Evolutionary conservation across 2,797 vertebrate genomes (phyloP), one percentile per base, ranked within the genome.

Genomic region (Otolemur crassicaudatus): DNA sequence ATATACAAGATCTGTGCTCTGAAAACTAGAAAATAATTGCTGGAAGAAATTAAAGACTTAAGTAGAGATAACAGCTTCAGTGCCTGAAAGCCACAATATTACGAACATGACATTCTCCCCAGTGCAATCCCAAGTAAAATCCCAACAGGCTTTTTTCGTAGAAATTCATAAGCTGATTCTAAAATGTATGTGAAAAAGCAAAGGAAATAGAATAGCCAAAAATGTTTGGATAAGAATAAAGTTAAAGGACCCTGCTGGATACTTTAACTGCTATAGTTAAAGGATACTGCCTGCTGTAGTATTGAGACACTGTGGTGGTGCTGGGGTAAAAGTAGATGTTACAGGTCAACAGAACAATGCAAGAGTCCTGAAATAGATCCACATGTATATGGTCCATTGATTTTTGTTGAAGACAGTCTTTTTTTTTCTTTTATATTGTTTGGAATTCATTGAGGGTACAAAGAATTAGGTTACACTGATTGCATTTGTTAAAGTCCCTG

Each of bases 131-230:
- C 43, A 88, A 81, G 56, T 63, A 92, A 85, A 88, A n/a, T 94
- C 63, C 10, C 13, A 67, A 1, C 72, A 84, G 22, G n/a, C 22
- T 40, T 84, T 89, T 85, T 77, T 94, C 75, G 11, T 81, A 65
- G 43, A 90, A 63, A 72, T 87, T 96, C 49, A 72, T 94, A 91
- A 87, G 49, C 9, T 90, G 43, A 88, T 67, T 88, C 53, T 82
- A 73, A 93, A 95, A 72, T 88, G 70, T 95, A 76, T 75, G 43
- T 76, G 61, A 70, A 96, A 93, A 63, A 61, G 27, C 4, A 34
- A 67, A 79, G 23, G 83, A 93, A 22, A 13, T 77, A 69, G 43
- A 87, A 76, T 93, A 75, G 13, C 17, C 73, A 93, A 17, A 80
- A 27, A 17, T n/a, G 56, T 94, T 94, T 92, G 7, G 7, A 27